A percentile compares a stretch with the other conserved stretches of the same genome.
phyloP scores from a whole-genome alignment of 2,888 invertebrate species.

The Neelides folsomi region DNA sequence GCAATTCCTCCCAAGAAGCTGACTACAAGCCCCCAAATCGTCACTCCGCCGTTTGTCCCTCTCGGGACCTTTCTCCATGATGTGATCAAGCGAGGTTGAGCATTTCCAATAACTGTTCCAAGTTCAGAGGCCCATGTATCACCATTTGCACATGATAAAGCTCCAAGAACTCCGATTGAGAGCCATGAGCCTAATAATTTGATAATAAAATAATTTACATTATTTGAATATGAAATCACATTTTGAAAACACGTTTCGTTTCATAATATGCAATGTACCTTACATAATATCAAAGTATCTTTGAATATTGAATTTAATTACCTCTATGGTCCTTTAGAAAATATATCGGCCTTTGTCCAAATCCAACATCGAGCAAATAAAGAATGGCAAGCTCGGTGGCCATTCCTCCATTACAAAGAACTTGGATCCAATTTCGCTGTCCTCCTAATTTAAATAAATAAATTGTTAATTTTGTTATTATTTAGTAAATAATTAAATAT shows the following conservation, averaged over 20 bases:
- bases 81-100: constrained; percentile 61
- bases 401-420: constrained; percentile 79
- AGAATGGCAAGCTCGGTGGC: constrained; percentile 62
- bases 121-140: constrained; percentile 87
- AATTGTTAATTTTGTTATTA: too few relatives aligned
- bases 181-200: constrained; percentile 55
- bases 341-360: constrained; percentile 63
- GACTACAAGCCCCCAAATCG: constrained; percentile 43
- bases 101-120: constrained; percentile 53
- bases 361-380: constrained; percentile 65
- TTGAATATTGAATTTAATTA: too few relatives aligned
- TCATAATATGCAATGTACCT: too few relatives aligned
- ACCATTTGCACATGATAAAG: constrained; percentile 67
- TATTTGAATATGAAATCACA: too few relatives aligned
- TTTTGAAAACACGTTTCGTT: too few relatives aligned
- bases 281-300: too few relatives aligned
- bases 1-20: constrained; percentile 54
- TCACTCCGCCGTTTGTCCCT: constrained; percentile 80
- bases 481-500: too few relatives aligned
- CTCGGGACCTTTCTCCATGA: constrained; percentile 58
- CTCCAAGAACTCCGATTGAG: constrained; percentile 60
- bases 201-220: too few relatives aligned
- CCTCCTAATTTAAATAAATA: constrained; percentile 49
- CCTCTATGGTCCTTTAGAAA: constrained; percentile 55
- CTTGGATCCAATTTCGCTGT: constrained; percentile 78